Percentiles rank a stretch among this genome's conserved stretches.
Evolutionary conservation across 2,113 vertebrate species (phyloP).

Genomic region (Ptyas mucosa): DNA sequence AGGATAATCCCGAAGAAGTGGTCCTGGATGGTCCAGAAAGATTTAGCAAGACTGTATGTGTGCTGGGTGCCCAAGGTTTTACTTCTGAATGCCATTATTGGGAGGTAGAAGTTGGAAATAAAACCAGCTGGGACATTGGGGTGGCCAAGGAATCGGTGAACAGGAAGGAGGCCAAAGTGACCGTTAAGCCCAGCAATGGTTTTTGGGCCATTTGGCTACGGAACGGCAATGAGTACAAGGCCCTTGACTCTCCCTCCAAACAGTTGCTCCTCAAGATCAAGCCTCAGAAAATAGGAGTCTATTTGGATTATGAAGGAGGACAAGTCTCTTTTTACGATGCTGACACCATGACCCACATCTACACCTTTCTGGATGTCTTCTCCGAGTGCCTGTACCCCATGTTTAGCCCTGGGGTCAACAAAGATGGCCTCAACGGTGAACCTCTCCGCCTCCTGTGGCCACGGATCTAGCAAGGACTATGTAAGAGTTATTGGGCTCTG

Average conservation of each 20-base stretch:
- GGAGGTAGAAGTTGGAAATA: conserved; percentile 82
- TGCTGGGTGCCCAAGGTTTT: conserved; percentile 78
- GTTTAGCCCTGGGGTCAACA: conserved; percentile 55
- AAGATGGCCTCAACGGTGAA: conserved; percentile 7
- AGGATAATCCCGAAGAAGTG: conserved; percentile 71
- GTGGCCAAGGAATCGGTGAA: conserved; percentile 74
- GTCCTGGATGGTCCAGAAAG: conserved; percentile 76
- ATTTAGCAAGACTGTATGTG: conserved; percentile 76
- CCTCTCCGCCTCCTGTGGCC: neutral
- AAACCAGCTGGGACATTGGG: conserved; percentile 80
- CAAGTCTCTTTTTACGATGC: conserved; percentile 79
- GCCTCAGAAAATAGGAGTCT: conserved; percentile 73
- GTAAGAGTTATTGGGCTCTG: neutral
- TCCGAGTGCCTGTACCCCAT: conserved; percentile 76
- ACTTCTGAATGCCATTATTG: conserved; percentile 76
- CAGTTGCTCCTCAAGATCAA: conserved; percentile 58
- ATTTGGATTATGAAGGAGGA: conserved; percentile 77
- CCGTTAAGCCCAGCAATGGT: conserved; percentile 45
- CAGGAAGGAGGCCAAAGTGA: conserved; percentile 75
- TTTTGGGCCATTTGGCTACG: conserved; percentile 53
- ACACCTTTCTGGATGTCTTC: conserved; percentile 78
- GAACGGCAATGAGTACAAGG: conserved; percentile 63
- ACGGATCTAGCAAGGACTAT: neutral
- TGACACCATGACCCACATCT: conserved; percentile 75
- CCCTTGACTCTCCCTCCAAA: conserved; percentile 62